phyloP scores from a whole-genome alignment of 2,113 vertebrate species.

The Rutilus rutilus region DNA sequence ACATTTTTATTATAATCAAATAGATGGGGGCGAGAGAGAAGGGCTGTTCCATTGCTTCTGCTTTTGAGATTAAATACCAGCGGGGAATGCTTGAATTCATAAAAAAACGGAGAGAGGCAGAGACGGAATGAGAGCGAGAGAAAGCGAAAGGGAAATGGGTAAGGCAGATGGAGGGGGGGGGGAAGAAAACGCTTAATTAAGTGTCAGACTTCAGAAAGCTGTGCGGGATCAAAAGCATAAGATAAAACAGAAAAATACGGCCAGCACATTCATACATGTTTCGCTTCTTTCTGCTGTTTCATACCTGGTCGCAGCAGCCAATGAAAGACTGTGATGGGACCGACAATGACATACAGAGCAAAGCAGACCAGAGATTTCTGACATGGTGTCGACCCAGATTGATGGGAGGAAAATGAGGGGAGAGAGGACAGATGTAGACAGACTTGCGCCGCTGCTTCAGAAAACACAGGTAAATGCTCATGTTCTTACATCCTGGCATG shows the following conservation, averaged over 20 bases:
- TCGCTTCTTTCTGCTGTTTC: conserved; percentile 14
- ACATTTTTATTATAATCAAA: conserved; percentile 61
- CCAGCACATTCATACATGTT: conserved; percentile 62
- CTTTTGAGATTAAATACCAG: conserved; percentile 61
- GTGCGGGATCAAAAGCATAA: conserved; percentile 51
- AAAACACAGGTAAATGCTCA: conserved; percentile 68
- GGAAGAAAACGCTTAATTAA: conserved; percentile 57
- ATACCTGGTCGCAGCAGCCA: conserved; percentile 44
- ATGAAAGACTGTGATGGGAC: conserved; percentile 64
- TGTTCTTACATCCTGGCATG: background rate
- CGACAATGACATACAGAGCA: conserved; percentile 60
- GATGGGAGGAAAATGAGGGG: conserved; percentile 65
- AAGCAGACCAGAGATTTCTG: conserved; percentile 66
- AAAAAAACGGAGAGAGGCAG: conserved; percentile 56
- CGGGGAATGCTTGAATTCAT: conserved; percentile 55
- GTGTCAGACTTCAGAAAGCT: conserved; percentile 57
- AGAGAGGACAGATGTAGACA: conserved; percentile 67
- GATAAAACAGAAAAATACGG: conserved; percentile 49
- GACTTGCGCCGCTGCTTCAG: conserved; percentile 58
- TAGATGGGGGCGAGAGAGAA: background rate
- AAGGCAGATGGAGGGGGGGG: conserved; percentile 12
- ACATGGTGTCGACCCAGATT: conserved; percentile 75
- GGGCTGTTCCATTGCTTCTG: conserved; percentile 11
- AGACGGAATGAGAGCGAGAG: conserved; percentile 40
- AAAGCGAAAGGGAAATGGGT: background rate